These are phyloP conservation scores for Macrostomum lignano DNA, from an alignment of 1,140 invertebrate genomes.

Conservation along the genomic window DNA sequence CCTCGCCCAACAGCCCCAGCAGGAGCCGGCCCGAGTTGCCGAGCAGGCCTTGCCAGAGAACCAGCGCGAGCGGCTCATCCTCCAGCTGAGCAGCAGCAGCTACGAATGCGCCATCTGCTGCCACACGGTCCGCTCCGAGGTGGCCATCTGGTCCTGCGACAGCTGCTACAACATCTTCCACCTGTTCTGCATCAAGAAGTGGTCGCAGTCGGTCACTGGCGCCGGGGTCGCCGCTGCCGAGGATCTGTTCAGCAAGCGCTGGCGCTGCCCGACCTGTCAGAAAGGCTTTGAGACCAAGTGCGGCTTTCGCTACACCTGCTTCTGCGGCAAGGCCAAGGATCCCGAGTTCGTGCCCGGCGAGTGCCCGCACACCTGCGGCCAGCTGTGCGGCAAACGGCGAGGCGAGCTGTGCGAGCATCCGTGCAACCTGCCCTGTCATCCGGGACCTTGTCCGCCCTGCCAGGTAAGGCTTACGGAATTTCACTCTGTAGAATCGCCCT, in stretches of 20 bases:
- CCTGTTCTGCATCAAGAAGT: slow-evolving; percentile 56
- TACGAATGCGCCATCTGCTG: slow-evolving; percentile 77
- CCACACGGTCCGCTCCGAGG: slow-evolving; percentile 42
- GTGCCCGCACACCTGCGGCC: slow-evolving; percentile 68
- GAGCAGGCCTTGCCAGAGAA: no score
- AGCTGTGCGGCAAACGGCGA: slow-evolving; percentile 49
- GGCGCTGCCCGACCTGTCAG: slow-evolving; percentile 48
- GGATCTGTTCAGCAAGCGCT: slow-evolving; percentile 36
- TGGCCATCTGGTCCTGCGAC: slow-evolving; percentile 56
- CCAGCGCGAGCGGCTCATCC: slow-evolving; percentile 31
- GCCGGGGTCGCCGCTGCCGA: slow-evolving; percentile 19
- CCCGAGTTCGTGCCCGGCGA: no score
- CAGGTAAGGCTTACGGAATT: slow-evolving; percentile 32
- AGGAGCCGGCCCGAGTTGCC: no score
- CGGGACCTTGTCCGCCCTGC: slow-evolving; percentile 48
- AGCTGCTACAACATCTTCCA: slow-evolving; percentile 69
- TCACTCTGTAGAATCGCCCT: not conserved
- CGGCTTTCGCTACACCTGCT: slow-evolving; percentile 11
- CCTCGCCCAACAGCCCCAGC: no score
- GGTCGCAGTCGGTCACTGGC: slow-evolving; percentile 47
- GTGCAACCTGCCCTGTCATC: slow-evolving; percentile 62
- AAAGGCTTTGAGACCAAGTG: slow-evolving; percentile 9
- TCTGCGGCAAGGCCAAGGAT: slow-evolving; percentile 31
- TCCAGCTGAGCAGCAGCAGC: slow-evolving; percentile 42
- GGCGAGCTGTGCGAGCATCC: slow-evolving; percentile 43